These are phyloP conservation scores for Callospermophilus lateralis DNA, from an alignment of 2,113 vertebrate species.

Conservation along the genomic window DNA sequence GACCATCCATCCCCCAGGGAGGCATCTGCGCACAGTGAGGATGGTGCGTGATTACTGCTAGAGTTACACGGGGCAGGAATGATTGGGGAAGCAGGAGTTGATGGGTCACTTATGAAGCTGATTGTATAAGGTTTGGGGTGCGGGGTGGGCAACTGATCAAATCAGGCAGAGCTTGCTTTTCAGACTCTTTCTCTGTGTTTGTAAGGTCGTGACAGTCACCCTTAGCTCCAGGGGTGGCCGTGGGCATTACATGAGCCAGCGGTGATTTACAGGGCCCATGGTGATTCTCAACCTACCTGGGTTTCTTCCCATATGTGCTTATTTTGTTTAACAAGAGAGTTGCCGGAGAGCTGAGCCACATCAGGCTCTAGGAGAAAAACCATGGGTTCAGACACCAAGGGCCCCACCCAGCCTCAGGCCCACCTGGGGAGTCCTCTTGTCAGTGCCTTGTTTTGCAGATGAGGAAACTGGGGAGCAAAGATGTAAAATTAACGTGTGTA, in stretches of 20 bases:
- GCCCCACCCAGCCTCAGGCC: background rate
- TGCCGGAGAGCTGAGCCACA: too few species aligned
- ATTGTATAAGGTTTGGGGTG: background rate
- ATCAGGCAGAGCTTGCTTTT: background rate
- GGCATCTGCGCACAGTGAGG: background rate
- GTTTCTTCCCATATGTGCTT: background rate
- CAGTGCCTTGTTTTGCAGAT: background rate
- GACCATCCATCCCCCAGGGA: slow-evolving; percentile 17
- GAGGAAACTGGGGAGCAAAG: background rate
- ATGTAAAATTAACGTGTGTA: background rate
- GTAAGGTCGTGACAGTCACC: background rate
- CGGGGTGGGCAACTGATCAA: background rate
- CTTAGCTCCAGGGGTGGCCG: background rate
- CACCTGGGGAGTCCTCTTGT: background rate
- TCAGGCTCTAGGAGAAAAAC: background rate
- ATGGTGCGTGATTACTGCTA: slow-evolving; percentile 18
- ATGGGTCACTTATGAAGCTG: background rate
- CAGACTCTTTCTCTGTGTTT: background rate
- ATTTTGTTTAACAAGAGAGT: background rate
- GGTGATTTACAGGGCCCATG: background rate
- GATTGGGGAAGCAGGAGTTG: background rate
- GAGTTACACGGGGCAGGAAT: background rate
- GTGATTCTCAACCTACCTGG: background rate
- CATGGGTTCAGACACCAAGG: background rate
- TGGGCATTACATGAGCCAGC: background rate